Evolutionary conservation across 1,140 invertebrate species (phyloP).

Genomic region (Steinernema feltiae): DNA sequence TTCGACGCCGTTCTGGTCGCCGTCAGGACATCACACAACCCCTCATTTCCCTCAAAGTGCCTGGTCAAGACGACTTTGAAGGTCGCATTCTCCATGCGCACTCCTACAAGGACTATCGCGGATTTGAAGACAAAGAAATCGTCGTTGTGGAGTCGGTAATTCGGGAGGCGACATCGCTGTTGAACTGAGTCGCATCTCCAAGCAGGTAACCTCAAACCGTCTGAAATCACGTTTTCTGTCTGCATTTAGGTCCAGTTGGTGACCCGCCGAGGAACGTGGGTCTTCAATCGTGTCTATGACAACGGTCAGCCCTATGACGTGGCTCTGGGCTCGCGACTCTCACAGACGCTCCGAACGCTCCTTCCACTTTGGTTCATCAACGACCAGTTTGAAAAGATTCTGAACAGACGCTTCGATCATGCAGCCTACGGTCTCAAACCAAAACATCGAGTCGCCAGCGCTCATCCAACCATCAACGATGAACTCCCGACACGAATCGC

Average conservation of each 20-base stretch:
- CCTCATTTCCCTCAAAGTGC: slow-evolving; percentile 51
- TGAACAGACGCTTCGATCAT: slow-evolving; percentile 61
- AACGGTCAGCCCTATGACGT: slow-evolving; percentile 57
- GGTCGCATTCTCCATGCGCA: slow-evolving; percentile 60
- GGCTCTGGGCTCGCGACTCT: slow-evolving; percentile 18
- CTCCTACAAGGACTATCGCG: slow-evolving; percentile 54
- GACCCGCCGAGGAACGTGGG: slow-evolving; percentile 61
- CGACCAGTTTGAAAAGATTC: slow-evolving; percentile 51
- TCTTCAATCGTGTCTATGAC: slow-evolving; percentile 59
- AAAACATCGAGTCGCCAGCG: slow-evolving; percentile 57
- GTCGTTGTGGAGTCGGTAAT: slow-evolving; percentile 62
- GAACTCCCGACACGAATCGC: slow-evolving; percentile 63
- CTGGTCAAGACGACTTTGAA: slow-evolving; percentile 55
- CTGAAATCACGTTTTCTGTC: no score
- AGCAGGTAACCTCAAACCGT: slow-evolving; percentile 42
- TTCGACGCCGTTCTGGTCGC: slow-evolving; percentile 55
- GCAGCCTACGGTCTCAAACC: slow-evolving; percentile 60
- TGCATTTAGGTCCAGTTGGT: slow-evolving; percentile 62
- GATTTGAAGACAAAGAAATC: slow-evolving; percentile 58
- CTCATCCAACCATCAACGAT: slow-evolving; percentile 64
- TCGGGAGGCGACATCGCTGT: slow-evolving; percentile 62
- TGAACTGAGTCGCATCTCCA: slow-evolving; percentile 59
- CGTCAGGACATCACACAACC: slow-evolving; percentile 55
- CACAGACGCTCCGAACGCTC: not conserved
- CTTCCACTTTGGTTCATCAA: slow-evolving; percentile 48